phyloP scores from a whole-genome alignment of 2,797 vertebrate genomes.

The Molossus molossus region DNA sequence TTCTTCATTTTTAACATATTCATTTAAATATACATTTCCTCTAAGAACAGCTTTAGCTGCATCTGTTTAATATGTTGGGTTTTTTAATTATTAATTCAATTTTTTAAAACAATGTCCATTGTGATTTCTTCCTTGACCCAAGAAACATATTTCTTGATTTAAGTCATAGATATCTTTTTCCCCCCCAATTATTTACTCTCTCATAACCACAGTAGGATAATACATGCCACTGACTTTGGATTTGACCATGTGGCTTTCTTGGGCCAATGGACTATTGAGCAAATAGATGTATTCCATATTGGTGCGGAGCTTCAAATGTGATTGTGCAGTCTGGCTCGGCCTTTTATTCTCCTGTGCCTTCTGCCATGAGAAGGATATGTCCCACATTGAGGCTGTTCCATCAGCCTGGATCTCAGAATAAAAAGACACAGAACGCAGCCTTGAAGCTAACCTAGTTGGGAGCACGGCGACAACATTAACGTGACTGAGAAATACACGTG shows the following conservation, averaged over 20 bases:
- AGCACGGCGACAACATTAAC: not conserved
- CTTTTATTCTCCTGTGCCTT: not conserved
- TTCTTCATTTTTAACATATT: conserved; percentile 30
- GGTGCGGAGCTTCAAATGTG: not conserved
- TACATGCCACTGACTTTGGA: not conserved
- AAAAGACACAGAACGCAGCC: conserved; percentile 8
- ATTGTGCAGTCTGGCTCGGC: not conserved
- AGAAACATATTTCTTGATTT: not conserved
- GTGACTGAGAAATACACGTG: not conserved
- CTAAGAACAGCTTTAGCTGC: not conserved
- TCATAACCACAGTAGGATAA: not conserved
- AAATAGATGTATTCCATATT: not conserved
- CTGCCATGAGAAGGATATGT: not conserved
- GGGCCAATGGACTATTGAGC: not conserved
- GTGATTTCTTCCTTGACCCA: not conserved
- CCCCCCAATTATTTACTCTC: not conserved
- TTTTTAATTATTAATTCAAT: not conserved
- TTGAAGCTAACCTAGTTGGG: not conserved
- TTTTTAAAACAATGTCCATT: not conserved
- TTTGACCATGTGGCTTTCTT: not conserved
- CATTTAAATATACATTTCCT: not conserved
- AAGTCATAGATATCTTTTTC: not conserved
- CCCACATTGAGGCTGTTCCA: not conserved
- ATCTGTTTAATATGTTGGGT: not conserved
- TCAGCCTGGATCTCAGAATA: not conserved